phyloP scores from a whole-genome alignment of 2,888 invertebrate genomes.

The Dromius quadrimaculatus region DNA sequence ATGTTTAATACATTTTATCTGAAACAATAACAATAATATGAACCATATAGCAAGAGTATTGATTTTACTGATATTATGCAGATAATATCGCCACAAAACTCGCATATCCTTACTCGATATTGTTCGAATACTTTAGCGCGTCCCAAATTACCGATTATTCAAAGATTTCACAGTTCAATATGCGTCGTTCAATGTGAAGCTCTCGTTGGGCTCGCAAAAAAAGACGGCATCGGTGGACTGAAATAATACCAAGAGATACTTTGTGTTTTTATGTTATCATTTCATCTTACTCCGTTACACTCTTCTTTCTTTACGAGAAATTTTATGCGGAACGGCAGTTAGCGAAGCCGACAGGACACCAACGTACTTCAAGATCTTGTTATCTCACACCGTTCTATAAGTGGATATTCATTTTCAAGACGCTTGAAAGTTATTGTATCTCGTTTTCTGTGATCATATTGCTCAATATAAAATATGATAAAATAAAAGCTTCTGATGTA shows the following conservation, averaged over 20 bases:
- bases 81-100: too few relatives aligned
- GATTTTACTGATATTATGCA: too few relatives aligned
- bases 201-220: neutral
- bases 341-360: neutral
- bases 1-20: too few relatives aligned
- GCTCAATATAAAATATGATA: too few relatives aligned
- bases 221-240: conserved; percentile 29
- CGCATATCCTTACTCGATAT: neutral
- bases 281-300: conserved; percentile 56
- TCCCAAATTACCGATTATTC: conserved; percentile 24
- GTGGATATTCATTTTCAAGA: too few relatives aligned
- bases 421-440: too few relatives aligned
- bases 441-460: too few relatives aligned
- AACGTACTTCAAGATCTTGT: neutral
- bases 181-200: neutral
- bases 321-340: conserved; percentile 50
- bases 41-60: too few relatives aligned
- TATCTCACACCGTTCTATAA: too few relatives aligned
- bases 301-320: conserved; percentile 56
- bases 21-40: too few relatives aligned
- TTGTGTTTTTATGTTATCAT: conserved; percentile 59
- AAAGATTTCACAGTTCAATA: conserved; percentile 7
- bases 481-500: too few relatives aligned
- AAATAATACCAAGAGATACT: conserved; percentile 54
- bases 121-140: conserved; percentile 17